Evolutionary conservation across 2,888 invertebrate genomes (phyloP).

Genomic region (Sinotaia quadrata): DNA sequence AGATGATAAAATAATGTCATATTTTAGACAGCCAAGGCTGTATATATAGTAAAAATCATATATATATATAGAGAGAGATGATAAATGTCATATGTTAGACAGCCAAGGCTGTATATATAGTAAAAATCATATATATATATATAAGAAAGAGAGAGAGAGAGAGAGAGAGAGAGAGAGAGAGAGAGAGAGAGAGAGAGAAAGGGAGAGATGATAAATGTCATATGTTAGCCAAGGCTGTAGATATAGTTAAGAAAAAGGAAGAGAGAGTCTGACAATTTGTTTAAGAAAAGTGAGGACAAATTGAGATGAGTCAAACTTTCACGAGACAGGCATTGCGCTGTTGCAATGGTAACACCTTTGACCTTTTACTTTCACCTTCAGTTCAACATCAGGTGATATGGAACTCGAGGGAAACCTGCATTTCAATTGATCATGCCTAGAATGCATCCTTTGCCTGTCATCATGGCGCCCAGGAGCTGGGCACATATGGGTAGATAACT

Average conservation of each 20-base stretch:
- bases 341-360: no score
- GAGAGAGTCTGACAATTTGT: background rate
- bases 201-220: conserved; percentile 22
- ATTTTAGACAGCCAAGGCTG: background rate
- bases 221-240: background rate
- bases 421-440: no score
- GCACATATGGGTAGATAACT: no score
- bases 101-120: background rate
- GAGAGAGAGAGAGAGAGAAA: conserved; percentile 22
- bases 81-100: background rate
- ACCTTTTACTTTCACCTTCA: no score
- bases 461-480: no score
- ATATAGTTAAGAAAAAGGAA: conserved; percentile 1
- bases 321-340: background rate
- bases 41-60: background rate
- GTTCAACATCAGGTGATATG: no score
- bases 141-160: background rate
- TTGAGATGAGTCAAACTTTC: background rate
- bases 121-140: background rate
- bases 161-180: background rate
- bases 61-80: background rate
- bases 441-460: no score
- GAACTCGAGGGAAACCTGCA: no score
- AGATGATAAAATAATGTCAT: background rate
- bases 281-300: background rate